Evolutionary conservation across 2,888 invertebrate genomes (phyloP), one percentile per base, ranked within the genome.

Genomic region (Drosophila subsilvestris): DNA sequence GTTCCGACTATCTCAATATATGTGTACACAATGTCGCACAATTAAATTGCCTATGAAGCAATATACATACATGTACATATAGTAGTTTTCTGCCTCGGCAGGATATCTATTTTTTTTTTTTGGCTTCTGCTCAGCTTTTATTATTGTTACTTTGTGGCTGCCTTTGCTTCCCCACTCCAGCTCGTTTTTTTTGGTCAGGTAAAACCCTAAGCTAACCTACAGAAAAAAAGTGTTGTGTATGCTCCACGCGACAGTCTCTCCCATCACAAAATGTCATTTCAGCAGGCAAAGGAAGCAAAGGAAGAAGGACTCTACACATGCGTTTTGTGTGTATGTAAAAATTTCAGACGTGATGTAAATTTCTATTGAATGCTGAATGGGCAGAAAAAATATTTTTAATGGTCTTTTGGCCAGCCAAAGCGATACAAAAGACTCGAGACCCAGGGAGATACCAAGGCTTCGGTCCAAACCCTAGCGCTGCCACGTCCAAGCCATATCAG

Each of bases 311-410:
- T 37, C 6, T 29, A 49, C 43, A 62, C 44, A 54, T 25, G 44
- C 43, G 54, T 50, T 68, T 55, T 63, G 71, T 55, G 57, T 81
- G 86, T 81, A 74, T 73, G 75, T 74, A 66, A 86, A 84, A 84
- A 81, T 75, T 67, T 81, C 85, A 82, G 85, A 88, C 84, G 89
- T 88, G 84, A 84, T 88, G 89, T 88, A 84, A 84, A 88, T 84
- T 84, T 84, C 89, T 88, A 84, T 84, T 87, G 87, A 84, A 87
- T 87, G 84, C 84, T 88, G 84, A 84, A 85, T 87, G 87, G 79
- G 82, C 84, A 88, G 74, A 84, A 84, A 84, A 84, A 84, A 86
- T 84, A 84, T 86, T 84, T 84, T 84, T 84, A 84, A 88, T 86
- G 88, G 86, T 80, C 79, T 78, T 83, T 82, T 70, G 70, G 67